These are phyloP conservation scores for Eilema depressum DNA, from an alignment of 2,888 invertebrate genomes.

Conservation along the genomic window DNA sequence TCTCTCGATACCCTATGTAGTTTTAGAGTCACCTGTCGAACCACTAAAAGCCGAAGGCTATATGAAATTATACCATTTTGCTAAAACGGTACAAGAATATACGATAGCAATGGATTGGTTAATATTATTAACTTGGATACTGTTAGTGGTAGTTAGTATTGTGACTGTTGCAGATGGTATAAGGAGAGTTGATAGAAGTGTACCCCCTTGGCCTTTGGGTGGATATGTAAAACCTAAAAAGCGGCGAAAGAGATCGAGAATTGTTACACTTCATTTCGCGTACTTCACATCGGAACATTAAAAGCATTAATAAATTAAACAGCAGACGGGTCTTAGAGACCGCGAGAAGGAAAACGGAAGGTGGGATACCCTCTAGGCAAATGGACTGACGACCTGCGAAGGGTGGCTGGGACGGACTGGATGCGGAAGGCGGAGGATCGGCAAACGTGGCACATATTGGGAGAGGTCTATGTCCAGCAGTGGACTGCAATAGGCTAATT, in stretches of 20 bases:
- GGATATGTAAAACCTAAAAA: conserved; percentile 52
- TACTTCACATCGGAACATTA: background rate
- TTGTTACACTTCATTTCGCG: background rate
- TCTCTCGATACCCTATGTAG: conserved; percentile 61
- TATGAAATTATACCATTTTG: conserved; percentile 43
- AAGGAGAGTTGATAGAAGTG: conserved; percentile 58
- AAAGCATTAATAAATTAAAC: background rate
- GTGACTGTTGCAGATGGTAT: conserved; percentile 60
- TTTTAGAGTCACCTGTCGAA: conserved; percentile 60
- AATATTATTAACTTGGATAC: conserved; percentile 53
- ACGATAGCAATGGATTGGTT: conserved; percentile 56
- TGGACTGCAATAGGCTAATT: too few relatives aligned
- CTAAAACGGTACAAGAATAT: conserved; percentile 51
- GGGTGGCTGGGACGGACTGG: too few relatives aligned
- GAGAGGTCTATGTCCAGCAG: too few relatives aligned
- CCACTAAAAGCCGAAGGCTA: conserved; percentile 46
- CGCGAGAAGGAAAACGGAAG: too few relatives aligned
- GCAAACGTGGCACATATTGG: too few relatives aligned
- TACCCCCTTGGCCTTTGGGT: conserved; percentile 65
- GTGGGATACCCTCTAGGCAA: too few relatives aligned
- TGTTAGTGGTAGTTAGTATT: conserved; percentile 52
- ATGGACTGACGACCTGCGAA: too few relatives aligned
- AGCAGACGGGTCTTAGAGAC: too few relatives aligned
- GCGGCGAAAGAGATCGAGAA: background rate
- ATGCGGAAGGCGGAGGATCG: too few relatives aligned